These are phyloP conservation scores for Cololabis saira DNA, from an alignment of 2,113 vertebrate species.

Conservation along the genomic window DNA sequence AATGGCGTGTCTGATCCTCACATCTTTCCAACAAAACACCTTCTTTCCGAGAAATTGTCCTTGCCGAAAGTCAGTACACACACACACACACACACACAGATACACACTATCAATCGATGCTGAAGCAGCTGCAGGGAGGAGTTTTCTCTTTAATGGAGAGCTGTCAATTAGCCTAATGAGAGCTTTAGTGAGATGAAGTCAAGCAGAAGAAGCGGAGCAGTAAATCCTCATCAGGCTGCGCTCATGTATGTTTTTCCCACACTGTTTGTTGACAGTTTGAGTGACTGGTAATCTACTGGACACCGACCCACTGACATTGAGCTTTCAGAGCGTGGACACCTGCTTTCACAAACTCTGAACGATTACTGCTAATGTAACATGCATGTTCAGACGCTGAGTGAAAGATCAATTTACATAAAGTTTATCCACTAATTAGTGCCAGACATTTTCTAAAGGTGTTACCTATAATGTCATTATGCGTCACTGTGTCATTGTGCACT, in stretches of 20 bases:
- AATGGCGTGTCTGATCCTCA: not conserved
- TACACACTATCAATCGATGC: slow-evolving; percentile 23
- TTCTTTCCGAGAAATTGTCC: slow-evolving; percentile 8
- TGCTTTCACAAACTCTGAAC: no score
- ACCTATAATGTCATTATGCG: slow-evolving; percentile 3
- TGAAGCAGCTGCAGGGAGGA: slow-evolving; percentile 38
- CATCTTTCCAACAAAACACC: not conserved
- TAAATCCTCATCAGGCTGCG: slow-evolving; percentile 28
- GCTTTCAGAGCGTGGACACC: not conserved
- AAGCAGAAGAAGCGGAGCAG: slow-evolving; percentile 9
- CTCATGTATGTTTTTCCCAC: slow-evolving; percentile 20
- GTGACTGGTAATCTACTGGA: not conserved
- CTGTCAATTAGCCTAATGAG: slow-evolving; percentile 54
- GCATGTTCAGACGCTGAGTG: no score
- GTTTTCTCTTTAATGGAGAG: slow-evolving; percentile 36
- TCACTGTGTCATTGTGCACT: slow-evolving; percentile 13
- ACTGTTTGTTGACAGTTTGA: not conserved
- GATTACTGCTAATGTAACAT: no score
- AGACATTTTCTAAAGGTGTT: not conserved
- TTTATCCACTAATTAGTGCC: not conserved
- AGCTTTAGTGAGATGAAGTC: slow-evolving; percentile 34
- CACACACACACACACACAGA: not conserved
- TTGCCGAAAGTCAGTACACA: slow-evolving; percentile 38
- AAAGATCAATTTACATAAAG: not conserved
- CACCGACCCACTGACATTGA: not conserved